Conservation (phyloP, 2,888 invertebrate species). For the Leucoptera coffeella region DNA sequence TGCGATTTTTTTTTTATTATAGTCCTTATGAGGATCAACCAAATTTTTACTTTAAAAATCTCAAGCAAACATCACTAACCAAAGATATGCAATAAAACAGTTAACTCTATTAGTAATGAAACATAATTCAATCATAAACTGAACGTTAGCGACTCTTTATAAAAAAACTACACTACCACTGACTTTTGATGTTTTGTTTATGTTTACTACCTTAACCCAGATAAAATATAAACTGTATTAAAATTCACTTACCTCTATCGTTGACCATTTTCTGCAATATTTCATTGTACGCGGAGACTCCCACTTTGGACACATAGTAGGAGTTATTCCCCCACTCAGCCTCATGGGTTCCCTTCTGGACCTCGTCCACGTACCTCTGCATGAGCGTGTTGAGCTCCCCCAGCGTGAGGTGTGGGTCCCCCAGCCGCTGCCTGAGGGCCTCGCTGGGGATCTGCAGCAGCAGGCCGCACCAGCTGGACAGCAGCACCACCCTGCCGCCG, state of each 20-base stretch:
- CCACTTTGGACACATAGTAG: slow-evolving; percentile 70
- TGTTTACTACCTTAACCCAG: too few relatives aligned
- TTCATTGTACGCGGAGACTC: slow-evolving; percentile 59
- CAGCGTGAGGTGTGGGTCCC: slow-evolving; percentile 49
- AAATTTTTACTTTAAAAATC: too few relatives aligned
- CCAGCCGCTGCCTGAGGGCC: slow-evolving; percentile 39
- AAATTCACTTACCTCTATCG: slow-evolving; percentile 19
- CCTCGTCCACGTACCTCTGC: slow-evolving; percentile 58
- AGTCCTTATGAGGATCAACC: too few relatives aligned
- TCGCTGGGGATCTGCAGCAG: slow-evolving; percentile 49
- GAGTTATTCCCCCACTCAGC: slow-evolving; percentile 56
- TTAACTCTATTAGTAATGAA: too few relatives aligned
- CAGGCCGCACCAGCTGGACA: slow-evolving; percentile 63
- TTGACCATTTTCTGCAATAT: slow-evolving; percentile 55
- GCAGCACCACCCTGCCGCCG: slow-evolving; percentile 66
- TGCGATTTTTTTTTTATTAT: too few relatives aligned
- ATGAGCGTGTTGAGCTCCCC: slow-evolving; percentile 55
- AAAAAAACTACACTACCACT: too few relatives aligned
- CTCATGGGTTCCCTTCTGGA: slow-evolving; percentile 22
- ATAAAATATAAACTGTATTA: too few relatives aligned
- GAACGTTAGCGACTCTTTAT: too few relatives aligned
- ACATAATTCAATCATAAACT: too few relatives aligned
- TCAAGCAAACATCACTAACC: too few relatives aligned
- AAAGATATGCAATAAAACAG: too few relatives aligned
- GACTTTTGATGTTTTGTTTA: too few relatives aligned